A percentile compares a stretch with the other conserved stretches of the same genome.
Evolutionary conservation across 2,113 vertebrate genomes (phyloP).

Genomic region (Aramus guarauna): DNA sequence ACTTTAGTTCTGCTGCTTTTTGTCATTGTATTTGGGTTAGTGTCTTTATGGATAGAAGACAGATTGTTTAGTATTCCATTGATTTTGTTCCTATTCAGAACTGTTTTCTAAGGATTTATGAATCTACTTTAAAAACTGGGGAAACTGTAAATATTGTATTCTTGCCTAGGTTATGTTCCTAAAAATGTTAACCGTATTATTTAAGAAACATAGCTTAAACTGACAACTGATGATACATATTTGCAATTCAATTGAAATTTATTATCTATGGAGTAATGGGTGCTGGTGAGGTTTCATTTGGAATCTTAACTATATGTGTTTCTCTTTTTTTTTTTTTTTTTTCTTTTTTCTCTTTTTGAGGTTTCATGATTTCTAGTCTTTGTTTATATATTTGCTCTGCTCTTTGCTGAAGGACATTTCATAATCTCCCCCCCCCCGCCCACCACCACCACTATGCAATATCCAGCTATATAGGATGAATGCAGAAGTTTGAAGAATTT

Average conservation of each 20-base stretch:
- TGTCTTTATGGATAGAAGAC: background rate
- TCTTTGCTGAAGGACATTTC: background rate
- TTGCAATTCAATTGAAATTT: background rate
- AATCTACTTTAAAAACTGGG: background rate
- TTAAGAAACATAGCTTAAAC: background rate
- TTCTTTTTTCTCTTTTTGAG: background rate
- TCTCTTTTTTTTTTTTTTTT: background rate
- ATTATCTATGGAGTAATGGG: background rate
- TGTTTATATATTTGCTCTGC: background rate
- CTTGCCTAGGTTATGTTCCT: background rate
- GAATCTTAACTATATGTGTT: background rate
- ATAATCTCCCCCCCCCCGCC: no score
- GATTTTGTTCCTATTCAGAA: background rate
- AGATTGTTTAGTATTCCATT: background rate
- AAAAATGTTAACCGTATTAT: background rate
- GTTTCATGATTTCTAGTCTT: background rate
- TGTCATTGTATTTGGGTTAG: background rate
- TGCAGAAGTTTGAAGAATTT: background rate
- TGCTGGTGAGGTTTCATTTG: background rate
- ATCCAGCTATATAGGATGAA: background rate
- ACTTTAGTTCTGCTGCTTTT: background rate
- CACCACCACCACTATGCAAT: fast-evolving
- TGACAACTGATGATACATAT: background rate
- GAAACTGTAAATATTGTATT: background rate
- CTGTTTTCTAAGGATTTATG: background rate